Base-by-base conservation (phyloP, 2,113 vertebrate genomes). In the Heterotilapia buettikoferi region DNA sequence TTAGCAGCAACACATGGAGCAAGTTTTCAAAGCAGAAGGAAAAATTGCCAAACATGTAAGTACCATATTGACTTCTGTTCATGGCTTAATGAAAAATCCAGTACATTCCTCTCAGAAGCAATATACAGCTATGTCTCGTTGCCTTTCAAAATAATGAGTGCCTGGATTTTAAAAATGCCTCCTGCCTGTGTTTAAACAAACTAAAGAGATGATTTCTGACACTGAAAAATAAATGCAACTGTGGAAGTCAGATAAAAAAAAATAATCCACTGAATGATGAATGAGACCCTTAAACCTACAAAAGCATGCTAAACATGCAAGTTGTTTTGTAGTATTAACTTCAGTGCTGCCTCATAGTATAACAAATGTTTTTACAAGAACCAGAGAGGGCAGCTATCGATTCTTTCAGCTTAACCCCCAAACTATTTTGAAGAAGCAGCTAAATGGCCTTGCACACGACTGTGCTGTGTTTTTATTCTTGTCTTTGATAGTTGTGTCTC, bases 291-390 rank as follows among this genome's bases (percentile, higher is more conserved):
- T 68, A 80, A 9, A 53, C 14, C 76, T 24, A 83, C 31, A 88
- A 78, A 88, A 45, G n/a, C 50, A 31, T 13, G 6, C 24, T 71
- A 68, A 86, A 88, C 78, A 89, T 86, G 47, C 81, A 79, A 13
- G 85, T 61, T 79, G 76, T 83, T 90, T 90, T 76, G 59, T 84
- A 63, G n/a, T 45, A 81, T 88, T 86, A 90, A 83, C 52, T 85
- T 87, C 56, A 83, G 31, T 16, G 56, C 79, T 38, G 78, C n/a
- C 59, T 84, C 83, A 53, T 26, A 21, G 71, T 80, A 36, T 82
- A 90, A 88, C 68, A 90, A 91, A 83, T 57, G 85, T n/a, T 71
- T 43, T 33, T 85, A 83, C 81, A 84, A 83, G 86, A 59, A 79
- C 1, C n/a, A 43, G 5, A 57, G 84, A 88, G 71, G 86, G 31